Conservation (phyloP, 2,888 invertebrate genomes). For the Conus canariensis region DNA sequence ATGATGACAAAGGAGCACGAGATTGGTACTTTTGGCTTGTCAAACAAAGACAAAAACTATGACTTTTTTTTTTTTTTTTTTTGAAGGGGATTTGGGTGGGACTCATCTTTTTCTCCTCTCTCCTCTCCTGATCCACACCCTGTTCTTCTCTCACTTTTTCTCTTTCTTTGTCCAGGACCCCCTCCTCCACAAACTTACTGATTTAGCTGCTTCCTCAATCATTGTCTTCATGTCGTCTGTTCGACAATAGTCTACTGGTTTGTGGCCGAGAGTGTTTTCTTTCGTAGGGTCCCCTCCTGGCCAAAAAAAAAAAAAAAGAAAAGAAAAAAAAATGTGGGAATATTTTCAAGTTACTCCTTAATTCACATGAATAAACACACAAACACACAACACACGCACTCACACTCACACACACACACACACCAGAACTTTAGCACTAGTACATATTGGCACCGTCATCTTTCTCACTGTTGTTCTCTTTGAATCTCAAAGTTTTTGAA, state of each 20-base stretch:
- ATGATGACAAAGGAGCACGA: no score
- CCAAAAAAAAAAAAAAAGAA: conserved; percentile 15
- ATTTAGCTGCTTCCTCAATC: conserved; percentile 77
- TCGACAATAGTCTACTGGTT: conserved; percentile 87
- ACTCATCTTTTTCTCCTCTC: no score
- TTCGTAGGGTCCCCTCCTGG: conserved; percentile 81
- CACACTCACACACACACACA: neutral
- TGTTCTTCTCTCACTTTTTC: neutral
- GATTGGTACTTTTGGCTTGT: no score
- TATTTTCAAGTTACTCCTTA: no score
- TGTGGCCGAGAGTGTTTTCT: conserved; percentile 89
- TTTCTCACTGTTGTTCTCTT: neutral
- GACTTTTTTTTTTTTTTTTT: no score
- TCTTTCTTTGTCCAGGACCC: neutral
- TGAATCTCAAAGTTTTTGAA: no score
- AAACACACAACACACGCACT: neutral
- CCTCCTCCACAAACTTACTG: conserved; percentile 57
- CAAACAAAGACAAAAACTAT: no score
- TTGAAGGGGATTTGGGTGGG: no score
- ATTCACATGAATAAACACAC: no score
- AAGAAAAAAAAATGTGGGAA: neutral
- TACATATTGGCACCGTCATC: neutral
- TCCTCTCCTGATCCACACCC: neutral
- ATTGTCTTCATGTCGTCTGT: conserved; percentile 84
- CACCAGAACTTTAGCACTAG: neutral